These are phyloP conservation scores for Aleiodes alternator DNA, from an alignment of 2,888 invertebrate genomes.

Conservation along the genomic window DNA sequence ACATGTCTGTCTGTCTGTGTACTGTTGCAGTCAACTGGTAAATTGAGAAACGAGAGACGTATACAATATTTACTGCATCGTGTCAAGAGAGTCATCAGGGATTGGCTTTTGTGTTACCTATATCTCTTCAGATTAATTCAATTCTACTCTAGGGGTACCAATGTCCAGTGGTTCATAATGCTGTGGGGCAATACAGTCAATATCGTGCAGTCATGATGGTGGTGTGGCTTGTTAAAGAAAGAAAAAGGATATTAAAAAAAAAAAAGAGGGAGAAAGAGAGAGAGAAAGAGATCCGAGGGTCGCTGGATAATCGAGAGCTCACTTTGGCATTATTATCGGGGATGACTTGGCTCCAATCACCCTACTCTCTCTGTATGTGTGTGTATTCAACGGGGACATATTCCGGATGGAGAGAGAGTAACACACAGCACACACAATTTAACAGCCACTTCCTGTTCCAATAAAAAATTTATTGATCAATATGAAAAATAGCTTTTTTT, in stretches of 20 bases:
- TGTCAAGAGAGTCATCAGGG: neutral
- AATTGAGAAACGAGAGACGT: neutral
- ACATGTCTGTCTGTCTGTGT: neutral
- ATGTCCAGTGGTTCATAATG: slow-evolving; percentile 47
- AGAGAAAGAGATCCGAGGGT: slow-evolving; percentile 8
- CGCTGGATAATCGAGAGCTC: slow-evolving; percentile 49
- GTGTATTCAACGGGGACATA: slow-evolving; percentile 10
- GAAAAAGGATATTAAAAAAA: neutral
- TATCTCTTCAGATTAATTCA: slow-evolving; percentile 29
- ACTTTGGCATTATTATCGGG: slow-evolving; percentile 68
- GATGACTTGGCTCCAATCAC: slow-evolving; percentile 66
- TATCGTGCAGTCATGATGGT: slow-evolving; percentile 39
- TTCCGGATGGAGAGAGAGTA: slow-evolving; percentile 24
- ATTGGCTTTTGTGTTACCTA: slow-evolving; percentile 22
- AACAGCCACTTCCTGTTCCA: slow-evolving; percentile 17
- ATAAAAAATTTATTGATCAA: slow-evolving; percentile 26
- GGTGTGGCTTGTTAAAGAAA: slow-evolving; percentile 18
- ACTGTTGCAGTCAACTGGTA: slow-evolving; percentile 9
- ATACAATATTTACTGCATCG: slow-evolving; percentile 25
- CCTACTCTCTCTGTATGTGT: neutral
- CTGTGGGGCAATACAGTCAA: slow-evolving; percentile 9
- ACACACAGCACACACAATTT: slow-evolving; percentile 1
- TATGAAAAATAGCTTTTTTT: slow-evolving; percentile 21
- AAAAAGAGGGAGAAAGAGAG: neutral
- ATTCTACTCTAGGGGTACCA: slow-evolving; percentile 46